Evolutionary conservation across 1,140 invertebrate genomes (phyloP).

Genomic region (Drosophila setifemur): DNA sequence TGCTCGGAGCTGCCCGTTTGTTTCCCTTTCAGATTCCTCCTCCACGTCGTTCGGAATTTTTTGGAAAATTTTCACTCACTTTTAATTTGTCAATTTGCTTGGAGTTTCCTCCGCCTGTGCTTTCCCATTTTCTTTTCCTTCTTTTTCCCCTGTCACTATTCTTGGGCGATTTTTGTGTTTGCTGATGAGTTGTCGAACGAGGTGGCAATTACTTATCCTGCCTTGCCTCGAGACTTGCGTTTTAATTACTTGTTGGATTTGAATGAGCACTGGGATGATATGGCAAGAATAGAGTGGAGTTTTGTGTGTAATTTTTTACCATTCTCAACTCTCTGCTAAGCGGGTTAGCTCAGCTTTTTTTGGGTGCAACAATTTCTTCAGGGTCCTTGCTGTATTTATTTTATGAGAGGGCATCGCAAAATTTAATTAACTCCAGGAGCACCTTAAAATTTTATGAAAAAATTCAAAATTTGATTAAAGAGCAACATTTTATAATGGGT

Average conservation of each 20-base stretch:
- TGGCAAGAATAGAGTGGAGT: no score
- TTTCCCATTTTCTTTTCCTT: conserved; percentile 3
- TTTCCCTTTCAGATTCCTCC: conserved; percentile 47
- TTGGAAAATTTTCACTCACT: conserved; percentile 58
- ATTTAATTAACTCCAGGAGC: no score
- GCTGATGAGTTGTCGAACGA: conserved; percentile 68
- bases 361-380: no score
- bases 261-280: conserved; percentile 1
- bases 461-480: no score
- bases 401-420: no score
- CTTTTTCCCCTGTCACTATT: neutral
- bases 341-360: no score
- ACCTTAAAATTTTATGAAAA: no score
- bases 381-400: no score
- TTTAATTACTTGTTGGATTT: conserved; percentile 53
- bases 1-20: conserved; percentile 37
- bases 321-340: no score
- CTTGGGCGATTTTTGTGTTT: conserved; percentile 30
- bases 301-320: no score
- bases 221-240: conserved; percentile 32
- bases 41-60: conserved; percentile 16
- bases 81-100: conserved; percentile 76
- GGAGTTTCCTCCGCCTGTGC: conserved; percentile 4
- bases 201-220: conserved; percentile 78
- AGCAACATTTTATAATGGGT: no score